These are phyloP conservation scores for Netelia virgata DNA, from an alignment of 2,888 invertebrate genomes.

Conservation along the genomic window DNA sequence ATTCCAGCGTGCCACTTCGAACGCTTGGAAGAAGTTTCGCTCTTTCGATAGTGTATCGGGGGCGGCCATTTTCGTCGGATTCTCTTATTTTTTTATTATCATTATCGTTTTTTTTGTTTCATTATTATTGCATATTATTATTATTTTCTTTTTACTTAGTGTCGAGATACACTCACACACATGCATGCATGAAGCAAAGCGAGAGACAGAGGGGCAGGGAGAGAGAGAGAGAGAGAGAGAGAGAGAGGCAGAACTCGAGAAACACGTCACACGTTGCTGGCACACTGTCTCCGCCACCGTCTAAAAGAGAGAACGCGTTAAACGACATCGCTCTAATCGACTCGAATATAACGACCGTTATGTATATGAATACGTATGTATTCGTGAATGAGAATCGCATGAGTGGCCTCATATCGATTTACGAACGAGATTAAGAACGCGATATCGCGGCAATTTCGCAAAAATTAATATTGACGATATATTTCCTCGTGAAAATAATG, in stretches of 20 bases:
- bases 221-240: background rate
- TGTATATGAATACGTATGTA: background rate
- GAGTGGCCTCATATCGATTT: constrained; percentile 37
- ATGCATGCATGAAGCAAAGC: background rate
- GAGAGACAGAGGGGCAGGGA: background rate
- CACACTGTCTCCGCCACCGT: constrained; percentile 10
- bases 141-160: constrained; percentile 20
- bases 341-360: background rate
- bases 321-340: constrained; percentile 48
- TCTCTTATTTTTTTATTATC: constrained; percentile 20
- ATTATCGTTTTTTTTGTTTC: constrained; percentile 26
- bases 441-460: background rate
- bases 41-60: constrained; percentile 74
- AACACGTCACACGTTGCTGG: constrained; percentile 46
- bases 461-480: background rate
- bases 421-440: constrained; percentile 15
- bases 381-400: constrained; percentile 11
- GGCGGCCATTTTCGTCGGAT: constrained; percentile 47
- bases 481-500: too few species aligned
- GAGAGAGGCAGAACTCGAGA: constrained; percentile 25
- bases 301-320: constrained; percentile 52
- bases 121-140: constrained; percentile 11
- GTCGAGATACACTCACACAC: background rate
- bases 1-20: constrained; percentile 69
- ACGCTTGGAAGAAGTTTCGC: constrained; percentile 71